Base-by-base conservation (phyloP, 2,888 invertebrate species). In the Carterocephalus palaemon region DNA sequence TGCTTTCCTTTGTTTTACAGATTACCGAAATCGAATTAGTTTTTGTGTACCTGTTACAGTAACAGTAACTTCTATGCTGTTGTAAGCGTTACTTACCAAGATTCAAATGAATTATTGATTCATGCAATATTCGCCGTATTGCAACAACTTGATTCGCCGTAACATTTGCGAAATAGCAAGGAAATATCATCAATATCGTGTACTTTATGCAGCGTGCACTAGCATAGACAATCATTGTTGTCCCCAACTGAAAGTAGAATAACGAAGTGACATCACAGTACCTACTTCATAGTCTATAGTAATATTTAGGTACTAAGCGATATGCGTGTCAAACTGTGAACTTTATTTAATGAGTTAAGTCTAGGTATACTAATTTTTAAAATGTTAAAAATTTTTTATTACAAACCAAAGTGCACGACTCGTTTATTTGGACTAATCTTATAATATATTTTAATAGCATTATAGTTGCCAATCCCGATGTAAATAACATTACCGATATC, bases 111-210 rank as follows among this genome's bases (percentile, higher is more conserved):
- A 73, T 72, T 4, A 81, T 56, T 9, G 77, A 75, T 46, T 83
- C 79, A 17, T 82, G 75, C n/a, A 82, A 56, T 29, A 62, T 64
- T 1, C 65, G 70, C 0, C 75, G 67, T 5, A 83, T 79, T 2
- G 52, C 49, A 2, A 60, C 49, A 0, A 76, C 81, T 43, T 78
- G 67, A 0, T 62, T 58, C 1, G 67, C 60, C 0, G 79, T 78
- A 7, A 67, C 52, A 10, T 72, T 75, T 2, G 75, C 67, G 51
- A 67, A 77, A 51, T 73, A 75, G 48, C 83, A 82, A 0, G 81
- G 73, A 2, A 71, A 41, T 4, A 77, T 54, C 15, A 84, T 63
- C n/a, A 74, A 29, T 0, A 62, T 7, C 0, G 74, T 71, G 42
- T 75, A 72, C 43, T 77, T 82, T 2, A 74, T 0, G 37, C 74